These are phyloP conservation scores for Whitmania pigra DNA, from an alignment of 1,140 invertebrate species.

Conservation along the genomic window DNA sequence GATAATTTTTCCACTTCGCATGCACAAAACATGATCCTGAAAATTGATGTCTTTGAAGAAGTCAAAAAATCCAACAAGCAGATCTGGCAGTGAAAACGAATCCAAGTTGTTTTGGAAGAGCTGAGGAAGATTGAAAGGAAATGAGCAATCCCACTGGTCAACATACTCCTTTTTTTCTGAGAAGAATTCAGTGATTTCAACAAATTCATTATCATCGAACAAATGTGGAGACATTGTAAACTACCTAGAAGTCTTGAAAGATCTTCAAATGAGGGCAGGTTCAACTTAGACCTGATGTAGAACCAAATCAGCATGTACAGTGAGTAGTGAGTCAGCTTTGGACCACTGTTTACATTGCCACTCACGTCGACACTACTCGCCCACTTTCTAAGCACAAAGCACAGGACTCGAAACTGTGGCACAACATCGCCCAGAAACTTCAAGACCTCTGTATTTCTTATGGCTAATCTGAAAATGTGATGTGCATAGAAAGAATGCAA, in stretches of 20 bases:
- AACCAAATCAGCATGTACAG: slow-evolving; percentile 6
- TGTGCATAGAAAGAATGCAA: no score
- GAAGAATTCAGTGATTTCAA: background rate
- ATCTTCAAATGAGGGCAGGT: background rate
- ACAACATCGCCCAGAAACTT: background rate
- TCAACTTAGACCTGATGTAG: slow-evolving; percentile 3
- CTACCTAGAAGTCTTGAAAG: background rate
- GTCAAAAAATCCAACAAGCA: slow-evolving; percentile 1
- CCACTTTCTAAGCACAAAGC: background rate
- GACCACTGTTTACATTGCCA: background rate
- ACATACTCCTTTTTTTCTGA: background rate
- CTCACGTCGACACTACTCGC: background rate
- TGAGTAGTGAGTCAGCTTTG: background rate
- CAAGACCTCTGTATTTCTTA: background rate
- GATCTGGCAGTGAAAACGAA: background rate
- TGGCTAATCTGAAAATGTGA: slow-evolving; percentile 4
- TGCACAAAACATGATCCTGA: background rate
- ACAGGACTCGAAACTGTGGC: background rate
- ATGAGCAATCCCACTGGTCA: slow-evolving; percentile 10
- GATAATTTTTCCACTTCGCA: background rate
- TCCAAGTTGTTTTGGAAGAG: background rate
- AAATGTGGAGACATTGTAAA: background rate
- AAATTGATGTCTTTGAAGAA: background rate
- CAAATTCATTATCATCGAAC: background rate
- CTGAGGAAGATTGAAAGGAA: slow-evolving; percentile 1